These are phyloP conservation scores for Drosophila hamatofila DNA, from an alignment of 2,888 invertebrate genomes.

Conservation along the genomic window DNA sequence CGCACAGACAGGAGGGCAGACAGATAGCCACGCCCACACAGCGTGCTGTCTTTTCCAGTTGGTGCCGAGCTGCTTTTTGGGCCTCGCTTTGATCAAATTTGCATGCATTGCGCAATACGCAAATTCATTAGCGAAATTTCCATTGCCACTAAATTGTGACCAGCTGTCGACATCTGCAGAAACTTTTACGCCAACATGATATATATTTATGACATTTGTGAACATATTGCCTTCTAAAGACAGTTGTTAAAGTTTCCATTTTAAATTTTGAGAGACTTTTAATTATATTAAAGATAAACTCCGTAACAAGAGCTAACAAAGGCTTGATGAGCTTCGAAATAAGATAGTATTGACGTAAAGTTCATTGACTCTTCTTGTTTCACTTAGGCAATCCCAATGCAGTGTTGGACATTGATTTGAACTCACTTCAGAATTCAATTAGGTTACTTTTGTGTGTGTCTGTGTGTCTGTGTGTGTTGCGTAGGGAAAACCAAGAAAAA, in stretches of 20 bases:
- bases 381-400: constrained; percentile 17
- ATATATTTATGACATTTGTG: neutral
- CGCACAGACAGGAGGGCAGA: neutral
- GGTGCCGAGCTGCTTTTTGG: neutral
- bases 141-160: constrained; percentile 1
- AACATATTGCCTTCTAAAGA: neutral
- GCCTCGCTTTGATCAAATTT: constrained; percentile 56
- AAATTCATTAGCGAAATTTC: constrained; percentile 64
- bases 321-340: constrained; percentile 23
- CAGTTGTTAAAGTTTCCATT: neutral
- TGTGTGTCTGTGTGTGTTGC: constrained; percentile 17
- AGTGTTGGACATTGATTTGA: constrained; percentile 27
- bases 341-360: constrained; percentile 1
- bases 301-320: neutral
- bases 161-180: neutral
- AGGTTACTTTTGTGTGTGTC: constrained; percentile 37
- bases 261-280: neutral
- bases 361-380: constrained; percentile 37
- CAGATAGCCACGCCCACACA: constrained; percentile 4
- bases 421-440: constrained; percentile 61
- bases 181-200: neutral
- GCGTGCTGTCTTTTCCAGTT: neutral
- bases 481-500: constrained; percentile 39
- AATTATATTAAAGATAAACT: neutral
- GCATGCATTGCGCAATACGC: constrained; percentile 49